Base-by-base conservation (phyloP, 2,113 vertebrate species). In the Athene cunicularia region DNA sequence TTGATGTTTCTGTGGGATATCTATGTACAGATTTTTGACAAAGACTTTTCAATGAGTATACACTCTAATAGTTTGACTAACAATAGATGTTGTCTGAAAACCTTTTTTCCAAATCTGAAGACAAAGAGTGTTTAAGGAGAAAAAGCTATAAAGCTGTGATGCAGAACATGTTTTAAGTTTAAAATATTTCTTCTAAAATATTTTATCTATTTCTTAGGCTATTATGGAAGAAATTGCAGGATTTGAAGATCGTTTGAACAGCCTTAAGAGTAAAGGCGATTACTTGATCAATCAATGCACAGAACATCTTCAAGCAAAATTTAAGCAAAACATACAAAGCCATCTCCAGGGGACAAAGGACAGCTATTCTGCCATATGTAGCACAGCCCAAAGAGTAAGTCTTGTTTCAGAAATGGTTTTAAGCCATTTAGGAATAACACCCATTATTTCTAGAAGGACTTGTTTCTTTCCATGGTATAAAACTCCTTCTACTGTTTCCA, bases 151-250 rank as follows among this genome's bases (percentile, higher is more conserved):
- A 45, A 60, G 12, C 30, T 91, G 47, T 56, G 7, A 56, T 23
- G 37, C 45, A 55, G 43, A 73, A 35, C 13, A 26, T 18, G 3
- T 62, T 93, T 83, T 47, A 80, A 33, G 3, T 45, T 64, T 43
- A 39, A 79, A 86, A 45, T 64, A 52, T 76, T 74, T 72, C 35
- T 82, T 93, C 11, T 58, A 19, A 93, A 64, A 4, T 37, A 35
- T 72, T 30, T 76, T 82, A 52, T 72, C 33, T 87, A 1, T 77
- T 92, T 96, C 67, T 28, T 97, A 99, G 99, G 99, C 99, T 90
- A 99, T 99, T 90, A 99, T 99, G 99, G 99, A 99, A 98, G 99
- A 99, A 98, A 99, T 99, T 80, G 98, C 99, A 21, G 98, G 99
- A 50, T 99, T 99, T 97, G 99, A 99, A 98, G 99, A 99, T 72